Evolutionary conservation across 2,888 invertebrate genomes (phyloP), one percentile per base, ranked within the genome.

Genomic region (Protodeltote pygarga): DNA sequence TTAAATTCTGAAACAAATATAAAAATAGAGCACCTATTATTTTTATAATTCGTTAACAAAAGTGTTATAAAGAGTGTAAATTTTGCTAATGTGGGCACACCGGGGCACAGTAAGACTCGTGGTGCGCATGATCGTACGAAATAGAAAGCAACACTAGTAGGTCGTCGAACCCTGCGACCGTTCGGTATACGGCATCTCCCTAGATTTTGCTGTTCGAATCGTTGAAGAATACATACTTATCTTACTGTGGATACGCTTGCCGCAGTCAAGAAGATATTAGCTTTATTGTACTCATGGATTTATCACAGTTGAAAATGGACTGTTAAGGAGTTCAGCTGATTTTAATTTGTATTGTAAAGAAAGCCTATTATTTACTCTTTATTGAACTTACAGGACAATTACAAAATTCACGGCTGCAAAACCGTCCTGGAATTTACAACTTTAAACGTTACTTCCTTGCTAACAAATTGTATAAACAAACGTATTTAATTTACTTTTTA

Each of bases 131-230:
- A 50, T 54, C 71, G 71, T 70, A 76, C 77, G 75, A 85, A 87
- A 86, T 86, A 87, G 87, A 87, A 87, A 87, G 87, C 81, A 69
- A 72, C 54, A 62, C 49, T 66, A 60, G 49, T 31, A 55, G 77
- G 83, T 81, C 81, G 60, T 64, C 49, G 83, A 85, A 74, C 84
- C 60, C 58, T 32, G 62, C 57, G 68, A 72, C 73, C 66, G 73
- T 62, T 68, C 51, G 34, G 54, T 45, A 54, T 52, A 41, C 40
- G 53, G 50, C 54, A 65, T 65, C 63, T 52, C 64, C 42, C 55
- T 62, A 59, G 62, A 48, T 48, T 62, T 61, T 23, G 27, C 27
- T 23, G 46, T 33, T 57, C n/a, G n/a, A n/a, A n/a, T n/a, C 31
- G 33, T 10, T 41, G 38, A 15, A 41, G 37, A 57, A 44, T 52